Base-by-base conservation (phyloP, 2,888 invertebrate species). In the Pyrgus malvae region DNA sequence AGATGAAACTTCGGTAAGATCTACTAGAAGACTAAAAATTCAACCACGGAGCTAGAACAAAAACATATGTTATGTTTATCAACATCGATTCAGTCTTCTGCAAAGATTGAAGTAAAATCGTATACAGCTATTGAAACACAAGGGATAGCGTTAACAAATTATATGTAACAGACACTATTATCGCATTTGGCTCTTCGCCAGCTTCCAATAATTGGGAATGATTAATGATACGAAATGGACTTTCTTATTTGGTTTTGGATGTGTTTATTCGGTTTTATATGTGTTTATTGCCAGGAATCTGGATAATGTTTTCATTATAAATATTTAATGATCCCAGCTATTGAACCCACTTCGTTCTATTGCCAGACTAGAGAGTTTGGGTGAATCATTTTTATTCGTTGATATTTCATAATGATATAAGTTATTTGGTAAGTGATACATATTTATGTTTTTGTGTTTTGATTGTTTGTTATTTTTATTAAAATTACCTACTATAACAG, bases 231-330 rank as follows among this genome's bases (percentile, higher is more conserved):
- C 19, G 5, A 37, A 44, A 51, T 51, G 44, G 35, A 51, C 44
- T 51, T 29, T 44, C 51, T 44, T 51, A 44, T 51, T 44, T 21
- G 44, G 37, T 37, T 51, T 51, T 51, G 19, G 44, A 51, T 44
- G 51, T 50, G 50, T 51, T 51, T 44, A 51, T 51, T 37, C n/a
- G 44, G 37, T 37, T 51, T 51, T 51, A 12, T 35, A 51, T 44
- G 51, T 50, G 50, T 51, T 51, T 44, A 51, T 51, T 37, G 27
- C 27, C 2, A 12, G 44, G n/a, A 37, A 44, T 44, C 17, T 14
- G 35, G 17, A 37, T 50, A 42, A 33, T 51, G 51, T 44, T 44
- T 27, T 44, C 35, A 51, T 50, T 42, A 35, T 27, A 35, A 50
- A 50, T 50, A 35, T 50, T 35, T 50, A 23, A 50, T 12, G 29